Percentiles rank a stretch among this genome's conserved stretches.
Conservation (phyloP, 2,888 invertebrate species). For the Auanema freiburgensis region DNA sequence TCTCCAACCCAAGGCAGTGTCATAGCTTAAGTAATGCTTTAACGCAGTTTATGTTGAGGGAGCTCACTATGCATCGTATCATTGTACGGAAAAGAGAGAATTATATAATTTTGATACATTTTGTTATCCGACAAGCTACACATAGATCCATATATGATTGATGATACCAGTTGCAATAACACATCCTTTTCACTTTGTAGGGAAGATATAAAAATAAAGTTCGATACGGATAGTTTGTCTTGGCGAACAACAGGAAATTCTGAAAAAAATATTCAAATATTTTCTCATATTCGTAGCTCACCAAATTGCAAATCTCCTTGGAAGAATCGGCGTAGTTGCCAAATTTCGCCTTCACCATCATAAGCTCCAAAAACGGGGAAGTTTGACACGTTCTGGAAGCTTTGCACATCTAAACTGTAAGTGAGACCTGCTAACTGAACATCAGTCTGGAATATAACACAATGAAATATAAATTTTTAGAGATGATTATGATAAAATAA, state of each 20-base stretch:
- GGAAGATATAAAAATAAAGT: conserved; percentile 30
- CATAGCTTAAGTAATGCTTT: conserved; percentile 4
- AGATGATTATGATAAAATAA: too few relatives aligned
- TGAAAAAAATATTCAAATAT: conserved; percentile 11
- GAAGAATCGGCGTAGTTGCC: conserved; percentile 17
- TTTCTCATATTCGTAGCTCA: conserved; percentile 3
- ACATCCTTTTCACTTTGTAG: conserved; percentile 20
- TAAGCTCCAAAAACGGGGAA: conserved; percentile 33
- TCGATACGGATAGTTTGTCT: conserved; percentile 24
- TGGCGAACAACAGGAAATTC: conserved; percentile 35
- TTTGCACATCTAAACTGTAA: conserved; percentile 14
- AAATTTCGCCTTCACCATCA: conserved; percentile 19
- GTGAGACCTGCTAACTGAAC: conserved; percentile 32
- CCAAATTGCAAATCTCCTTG: conserved; percentile 31
- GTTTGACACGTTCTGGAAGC: conserved; percentile 18
- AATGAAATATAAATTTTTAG: too few relatives aligned
- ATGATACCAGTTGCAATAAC: conserved; percentile 21
- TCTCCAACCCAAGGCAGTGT: conserved; percentile 17
- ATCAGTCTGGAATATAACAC: conserved; percentile 27
- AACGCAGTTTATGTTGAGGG: neutral
- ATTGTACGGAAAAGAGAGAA: conserved; percentile 8
- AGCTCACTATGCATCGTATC: conserved; percentile 7
- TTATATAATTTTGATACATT: conserved; percentile 33
- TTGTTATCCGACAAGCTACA: conserved; percentile 29
- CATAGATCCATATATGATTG: conserved; percentile 24